phyloP scores from a whole-genome alignment of 2,797 vertebrate genomes.

The Alauda arvensis region DNA sequence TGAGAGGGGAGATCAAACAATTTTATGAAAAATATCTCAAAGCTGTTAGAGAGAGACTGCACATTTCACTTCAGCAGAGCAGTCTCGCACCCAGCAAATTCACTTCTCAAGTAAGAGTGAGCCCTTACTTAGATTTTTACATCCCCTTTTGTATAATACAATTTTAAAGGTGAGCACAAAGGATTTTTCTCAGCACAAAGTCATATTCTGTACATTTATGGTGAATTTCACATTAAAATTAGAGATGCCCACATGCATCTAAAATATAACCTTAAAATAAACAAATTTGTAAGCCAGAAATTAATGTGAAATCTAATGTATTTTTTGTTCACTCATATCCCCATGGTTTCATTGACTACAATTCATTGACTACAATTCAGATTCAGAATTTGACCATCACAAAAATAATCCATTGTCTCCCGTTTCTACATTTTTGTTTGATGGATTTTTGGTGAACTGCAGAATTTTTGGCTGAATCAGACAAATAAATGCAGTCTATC shows the following conservation, averaged over 20 bases:
- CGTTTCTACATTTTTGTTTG: background rate
- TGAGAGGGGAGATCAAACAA: background rate
- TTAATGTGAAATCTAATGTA: background rate
- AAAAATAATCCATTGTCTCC: background rate
- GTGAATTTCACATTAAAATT: background rate
- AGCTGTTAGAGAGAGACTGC: background rate
- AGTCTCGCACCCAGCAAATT: accelerated
- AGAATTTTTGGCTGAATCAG: background rate
- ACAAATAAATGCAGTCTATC: background rate
- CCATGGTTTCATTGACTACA: background rate
- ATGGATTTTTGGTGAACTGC: background rate
- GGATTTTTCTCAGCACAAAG: background rate
- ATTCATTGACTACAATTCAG: background rate
- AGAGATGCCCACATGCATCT: background rate
- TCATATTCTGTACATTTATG: background rate
- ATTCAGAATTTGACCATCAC: background rate
- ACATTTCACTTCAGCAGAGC: background rate
- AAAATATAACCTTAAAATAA: background rate
- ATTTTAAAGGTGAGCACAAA: background rate
- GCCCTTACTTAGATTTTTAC: background rate
- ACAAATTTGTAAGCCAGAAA: background rate
- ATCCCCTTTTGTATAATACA: background rate
- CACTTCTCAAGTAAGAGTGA: background rate
- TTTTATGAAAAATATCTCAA: background rate
- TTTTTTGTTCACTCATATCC: background rate